Percentiles rank a stretch among this genome's conserved stretches.
Conservation (phyloP, 2,888 invertebrate species). For the Aspidiotus destructor region DNA sequence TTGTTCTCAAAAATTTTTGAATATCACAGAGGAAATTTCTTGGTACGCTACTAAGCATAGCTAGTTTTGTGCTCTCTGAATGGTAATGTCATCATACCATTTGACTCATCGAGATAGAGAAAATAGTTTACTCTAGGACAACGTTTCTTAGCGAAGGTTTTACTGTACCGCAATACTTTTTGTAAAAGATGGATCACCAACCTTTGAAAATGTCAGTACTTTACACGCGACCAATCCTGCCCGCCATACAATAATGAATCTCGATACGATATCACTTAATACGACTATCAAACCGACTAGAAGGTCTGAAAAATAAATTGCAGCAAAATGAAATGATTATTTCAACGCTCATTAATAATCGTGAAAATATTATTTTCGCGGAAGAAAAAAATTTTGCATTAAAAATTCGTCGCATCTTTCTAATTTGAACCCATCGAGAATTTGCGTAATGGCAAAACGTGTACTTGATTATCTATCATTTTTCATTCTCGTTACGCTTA, state of each 20-base stretch:
- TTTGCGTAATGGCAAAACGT: not conserved
- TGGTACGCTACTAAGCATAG: too few species aligned
- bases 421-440: not conserved
- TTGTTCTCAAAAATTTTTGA: not conserved
- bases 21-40: too few species aligned
- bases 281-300: constrained; percentile 80
- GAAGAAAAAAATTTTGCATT: too few species aligned
- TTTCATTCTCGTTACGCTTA: not conserved
- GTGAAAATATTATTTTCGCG: too few species aligned
- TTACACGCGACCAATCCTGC: constrained; percentile 84
- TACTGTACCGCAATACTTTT: not conserved
- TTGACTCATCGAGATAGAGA: too few species aligned
- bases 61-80: too few species aligned
- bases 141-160: not conserved
- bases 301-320: constrained; percentile 58
- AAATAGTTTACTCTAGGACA: not conserved
- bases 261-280: constrained; percentile 79
- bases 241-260: constrained; percentile 78
- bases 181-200: constrained; percentile 39
- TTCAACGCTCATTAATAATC: not conserved
- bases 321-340: not conserved
- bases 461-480: not conserved
- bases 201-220: constrained; percentile 70
- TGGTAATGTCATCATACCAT: too few species aligned
- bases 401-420: not conserved